Percentiles rank a stretch among this genome's conserved stretches.
phyloP scores from a whole-genome alignment of 2,113 vertebrate genomes.

The Bungarus multicinctus region DNA sequence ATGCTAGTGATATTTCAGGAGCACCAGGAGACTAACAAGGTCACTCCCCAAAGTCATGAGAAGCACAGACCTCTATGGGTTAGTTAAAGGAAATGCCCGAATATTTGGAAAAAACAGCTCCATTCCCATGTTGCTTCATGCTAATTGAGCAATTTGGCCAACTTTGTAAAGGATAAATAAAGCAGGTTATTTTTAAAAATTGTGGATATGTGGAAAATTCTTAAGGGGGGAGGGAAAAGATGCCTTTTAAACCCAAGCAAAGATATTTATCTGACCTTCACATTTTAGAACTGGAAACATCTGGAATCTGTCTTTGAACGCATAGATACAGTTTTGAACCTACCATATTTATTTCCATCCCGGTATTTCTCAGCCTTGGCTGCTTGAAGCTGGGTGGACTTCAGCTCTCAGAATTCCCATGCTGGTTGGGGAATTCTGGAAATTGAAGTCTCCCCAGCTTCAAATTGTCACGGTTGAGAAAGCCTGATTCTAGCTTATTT shows the following conservation, averaged over 20 bases:
- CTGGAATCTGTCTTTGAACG: background rate
- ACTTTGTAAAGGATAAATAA: slow-evolving; percentile 49
- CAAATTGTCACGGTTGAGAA: background rate
- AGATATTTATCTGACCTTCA: background rate
- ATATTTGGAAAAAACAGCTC: background rate
- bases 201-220: slow-evolving; percentile 27
- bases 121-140: background rate
- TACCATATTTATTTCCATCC: background rate
- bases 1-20: background rate
- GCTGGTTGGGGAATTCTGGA: background rate
- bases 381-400: background rate
- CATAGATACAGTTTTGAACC: background rate
- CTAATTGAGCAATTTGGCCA: slow-evolving; percentile 34
- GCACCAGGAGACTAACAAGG: background rate
- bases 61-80: background rate
- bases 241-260: slow-evolving; percentile 9
- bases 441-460: background rate
- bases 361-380: background rate
- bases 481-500: background rate
- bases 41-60: background rate
- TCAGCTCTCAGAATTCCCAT: background rate
- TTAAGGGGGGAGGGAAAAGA: background rate
- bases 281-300: background rate
- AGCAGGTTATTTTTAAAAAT: slow-evolving; percentile 56
- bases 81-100: background rate